Conservation (phyloP, 2,888 invertebrate genomes). For the Drosophila borborema region DNA sequence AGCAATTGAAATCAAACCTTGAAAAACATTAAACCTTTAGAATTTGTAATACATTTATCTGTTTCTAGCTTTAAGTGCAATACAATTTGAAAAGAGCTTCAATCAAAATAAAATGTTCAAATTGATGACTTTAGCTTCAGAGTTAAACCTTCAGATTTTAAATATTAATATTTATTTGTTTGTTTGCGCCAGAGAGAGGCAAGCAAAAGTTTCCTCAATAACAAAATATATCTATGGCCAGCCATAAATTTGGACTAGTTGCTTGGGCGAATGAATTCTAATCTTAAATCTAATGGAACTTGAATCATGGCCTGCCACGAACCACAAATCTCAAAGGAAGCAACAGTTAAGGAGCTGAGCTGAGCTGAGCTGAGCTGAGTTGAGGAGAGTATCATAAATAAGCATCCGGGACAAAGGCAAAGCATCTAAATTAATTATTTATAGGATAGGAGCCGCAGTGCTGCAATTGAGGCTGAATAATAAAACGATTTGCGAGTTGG, state of each 20-base stretch:
- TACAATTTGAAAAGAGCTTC: not conserved
- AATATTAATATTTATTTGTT: slow-evolving; percentile 9
- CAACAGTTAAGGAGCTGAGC: slow-evolving; percentile 53
- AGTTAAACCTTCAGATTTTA: not conserved
- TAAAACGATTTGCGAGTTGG: slow-evolving; percentile 76
- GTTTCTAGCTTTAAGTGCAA: too few species aligned
- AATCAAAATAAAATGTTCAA: not conserved
- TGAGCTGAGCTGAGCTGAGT: not conserved
- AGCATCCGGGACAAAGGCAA: slow-evolving; percentile 44
- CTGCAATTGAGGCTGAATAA: slow-evolving; percentile 66
- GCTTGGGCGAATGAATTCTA: slow-evolving; percentile 47
- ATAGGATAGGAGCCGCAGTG: slow-evolving; percentile 61
- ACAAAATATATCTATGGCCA: not conserved
- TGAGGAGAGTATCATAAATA: slow-evolving; percentile 54
- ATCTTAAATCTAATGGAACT: slow-evolving; percentile 67
- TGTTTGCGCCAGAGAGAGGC: not conserved
- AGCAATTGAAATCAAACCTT: too few species aligned
- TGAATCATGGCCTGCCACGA: slow-evolving; percentile 43
- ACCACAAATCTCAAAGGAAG: slow-evolving; percentile 55
- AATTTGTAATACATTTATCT: too few species aligned
- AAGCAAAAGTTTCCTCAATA: not conserved
- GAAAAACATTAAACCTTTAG: too few species aligned
- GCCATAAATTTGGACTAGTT: slow-evolving; percentile 28
- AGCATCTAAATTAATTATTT: slow-evolving; percentile 77
- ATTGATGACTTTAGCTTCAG: not conserved